phyloP scores from a whole-genome alignment of 2,113 vertebrate species.

The Mystacornis crossleyi region DNA sequence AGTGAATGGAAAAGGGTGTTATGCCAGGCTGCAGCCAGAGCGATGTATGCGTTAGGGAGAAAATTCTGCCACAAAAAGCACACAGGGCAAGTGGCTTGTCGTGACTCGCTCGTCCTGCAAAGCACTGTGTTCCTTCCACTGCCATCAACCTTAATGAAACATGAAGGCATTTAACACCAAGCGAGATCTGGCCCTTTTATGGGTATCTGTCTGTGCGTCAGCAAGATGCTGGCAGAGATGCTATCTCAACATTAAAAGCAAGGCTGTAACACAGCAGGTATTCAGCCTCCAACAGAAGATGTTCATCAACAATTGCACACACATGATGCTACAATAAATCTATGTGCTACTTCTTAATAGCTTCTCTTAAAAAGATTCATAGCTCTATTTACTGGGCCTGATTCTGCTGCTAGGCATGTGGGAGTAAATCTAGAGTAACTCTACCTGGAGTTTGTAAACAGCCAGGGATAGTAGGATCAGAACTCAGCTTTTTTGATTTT shows the following conservation, averaged over 20 bases:
- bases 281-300: conserved; percentile 56
- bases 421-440: conserved; percentile 16
- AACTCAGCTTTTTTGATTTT: not conserved
- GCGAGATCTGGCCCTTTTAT: conserved; percentile 40
- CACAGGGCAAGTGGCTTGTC: not conserved
- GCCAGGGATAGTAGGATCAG: not conserved
- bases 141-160: conserved; percentile 62
- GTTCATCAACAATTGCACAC: conserved; percentile 64
- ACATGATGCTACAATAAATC: conserved; percentile 67
- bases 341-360: conserved; percentile 43
- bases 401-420: not conserved
- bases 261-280: conserved; percentile 63
- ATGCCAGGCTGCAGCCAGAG: not conserved
- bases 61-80: conserved; percentile 4
- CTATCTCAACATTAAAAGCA: conserved; percentile 53
- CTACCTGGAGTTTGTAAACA: not conserved
- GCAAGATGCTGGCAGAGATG: conserved; percentile 23
- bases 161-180: conserved; percentile 56
- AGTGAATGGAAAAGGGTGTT: not conserved
- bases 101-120: not conserved
- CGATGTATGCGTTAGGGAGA: not conserved
- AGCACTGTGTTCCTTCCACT: conserved; percentile 2
- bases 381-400: conserved; percentile 49
- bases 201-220: conserved; percentile 21
- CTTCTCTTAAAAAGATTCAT: conserved; percentile 67